Percentiles rank a stretch among this genome's conserved stretches.
These are phyloP conservation scores for Gymnothorax javanicus DNA, from an alignment of 2,797 vertebrate genomes.

Conservation along the genomic window DNA sequence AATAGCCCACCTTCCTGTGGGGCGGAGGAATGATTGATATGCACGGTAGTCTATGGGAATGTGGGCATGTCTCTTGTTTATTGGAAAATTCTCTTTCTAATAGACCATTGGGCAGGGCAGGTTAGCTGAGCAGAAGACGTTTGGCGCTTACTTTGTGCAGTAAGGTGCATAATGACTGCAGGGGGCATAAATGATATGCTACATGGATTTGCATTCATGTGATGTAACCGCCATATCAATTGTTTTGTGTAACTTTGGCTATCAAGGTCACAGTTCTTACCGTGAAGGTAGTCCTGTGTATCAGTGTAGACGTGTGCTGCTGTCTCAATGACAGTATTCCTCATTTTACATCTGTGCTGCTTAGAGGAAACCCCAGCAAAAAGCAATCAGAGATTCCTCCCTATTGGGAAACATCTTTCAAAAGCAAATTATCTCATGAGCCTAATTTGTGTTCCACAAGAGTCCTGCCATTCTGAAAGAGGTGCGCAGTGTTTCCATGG, in stretches of 20 bases:
- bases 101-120: too few species aligned
- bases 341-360: neutral
- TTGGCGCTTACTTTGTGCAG: neutral
- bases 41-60: too few species aligned
- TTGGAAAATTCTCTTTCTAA: neutral
- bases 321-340: neutral
- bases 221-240: neutral
- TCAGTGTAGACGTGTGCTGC: neutral
- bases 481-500: neutral
- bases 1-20: too few species aligned
- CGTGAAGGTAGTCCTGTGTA: neutral
- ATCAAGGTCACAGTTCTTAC: neutral
- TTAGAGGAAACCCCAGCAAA: neutral
- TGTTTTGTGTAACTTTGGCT: neutral
- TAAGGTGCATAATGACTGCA: neutral
- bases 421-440: constrained; percentile 6
- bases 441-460: constrained; percentile 14
- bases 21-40: too few species aligned
- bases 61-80: too few species aligned
- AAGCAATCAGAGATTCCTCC: neutral
- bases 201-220: neutral
- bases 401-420: constrained; percentile 16
- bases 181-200: neutral
- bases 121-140: neutral
- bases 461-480: neutral